Conservation (phyloP, 1,140 invertebrate genomes). For the Diorhabda carinulata region DNA sequence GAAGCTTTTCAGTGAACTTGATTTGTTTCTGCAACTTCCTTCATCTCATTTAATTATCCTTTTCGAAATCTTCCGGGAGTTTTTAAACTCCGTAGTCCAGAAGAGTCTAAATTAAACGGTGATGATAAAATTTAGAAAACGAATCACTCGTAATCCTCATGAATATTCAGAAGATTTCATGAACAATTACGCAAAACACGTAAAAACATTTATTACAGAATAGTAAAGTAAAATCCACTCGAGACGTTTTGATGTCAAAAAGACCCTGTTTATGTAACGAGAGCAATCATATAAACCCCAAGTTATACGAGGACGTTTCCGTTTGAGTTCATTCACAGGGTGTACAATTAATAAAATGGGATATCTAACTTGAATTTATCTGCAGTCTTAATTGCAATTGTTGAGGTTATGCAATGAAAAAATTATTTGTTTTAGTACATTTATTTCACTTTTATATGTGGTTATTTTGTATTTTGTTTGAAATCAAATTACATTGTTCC, state of each 20-base stretch:
- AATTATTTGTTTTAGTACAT: too few relatives aligned
- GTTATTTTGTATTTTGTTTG: too few relatives aligned
- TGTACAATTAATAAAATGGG: too few relatives aligned
- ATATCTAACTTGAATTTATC: too few relatives aligned
- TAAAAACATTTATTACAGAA: conserved; percentile 1
- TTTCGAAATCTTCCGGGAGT: neutral
- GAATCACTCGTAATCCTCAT: conserved; percentile 1
- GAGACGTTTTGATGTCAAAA: neutral
- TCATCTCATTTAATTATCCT: too few relatives aligned
- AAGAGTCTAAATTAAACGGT: neutral
- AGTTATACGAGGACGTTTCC: neutral
- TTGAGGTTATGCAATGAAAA: too few relatives aligned
- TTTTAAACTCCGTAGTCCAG: neutral
- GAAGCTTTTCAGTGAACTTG: too few relatives aligned
- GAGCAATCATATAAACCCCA: neutral
- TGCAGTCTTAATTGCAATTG: too few relatives aligned
- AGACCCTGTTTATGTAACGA: neutral
- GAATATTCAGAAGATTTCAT: neutral
- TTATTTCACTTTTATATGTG: too few relatives aligned
- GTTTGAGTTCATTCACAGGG: too few relatives aligned
- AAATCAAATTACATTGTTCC: too few relatives aligned
- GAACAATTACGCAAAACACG: conserved; percentile 2
- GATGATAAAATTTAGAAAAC: neutral
- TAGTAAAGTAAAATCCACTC: neutral
- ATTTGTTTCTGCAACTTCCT: too few relatives aligned